A percentile compares a stretch with the other conserved stretches of the same genome.
Evolutionary conservation across 2,113 vertebrate genomes (phyloP).

Genomic region (Phylloscopus trochiloides): DNA sequence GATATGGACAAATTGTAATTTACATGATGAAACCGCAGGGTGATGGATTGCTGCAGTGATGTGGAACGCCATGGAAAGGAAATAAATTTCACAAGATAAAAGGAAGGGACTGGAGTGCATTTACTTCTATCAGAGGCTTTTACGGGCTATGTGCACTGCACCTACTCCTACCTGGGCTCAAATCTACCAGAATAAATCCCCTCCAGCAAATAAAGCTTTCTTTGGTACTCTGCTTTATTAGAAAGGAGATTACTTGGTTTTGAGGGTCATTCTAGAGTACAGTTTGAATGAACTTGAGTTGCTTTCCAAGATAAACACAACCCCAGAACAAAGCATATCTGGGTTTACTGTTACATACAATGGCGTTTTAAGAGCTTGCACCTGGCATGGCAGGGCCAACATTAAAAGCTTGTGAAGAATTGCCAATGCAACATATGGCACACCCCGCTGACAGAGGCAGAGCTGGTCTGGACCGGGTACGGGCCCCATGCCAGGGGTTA

Average conservation of each 20-base stretch:
- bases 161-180: slow-evolving; percentile 20
- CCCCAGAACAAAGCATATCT: slow-evolving; percentile 56
- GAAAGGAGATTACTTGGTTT: slow-evolving; percentile 47
- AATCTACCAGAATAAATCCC: slow-evolving; percentile 38
- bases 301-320: slow-evolving; percentile 56
- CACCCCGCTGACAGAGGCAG: background rate
- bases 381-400: background rate
- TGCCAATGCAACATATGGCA: slow-evolving; percentile 29
- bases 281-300: slow-evolving; percentile 48
- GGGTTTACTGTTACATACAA: slow-evolving; percentile 40
- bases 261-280: slow-evolving; percentile 55
- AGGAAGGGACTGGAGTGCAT: slow-evolving; percentile 9
- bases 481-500: background rate
- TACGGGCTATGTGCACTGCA: background rate
- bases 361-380: slow-evolving; percentile 41
- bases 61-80: background rate
- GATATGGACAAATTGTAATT: slow-evolving; percentile 48
- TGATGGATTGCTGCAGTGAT: slow-evolving; percentile 33
- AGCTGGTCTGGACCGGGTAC: background rate
- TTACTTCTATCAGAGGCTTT: slow-evolving; percentile 38
- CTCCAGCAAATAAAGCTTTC: slow-evolving; percentile 40
- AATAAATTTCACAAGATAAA: slow-evolving; percentile 50
- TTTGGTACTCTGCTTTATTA: slow-evolving; percentile 25
- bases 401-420: slow-evolving; percentile 38
- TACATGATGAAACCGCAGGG: slow-evolving; percentile 8